Base-by-base conservation (phyloP, 2,888 invertebrate species). In the Chrysolina americana region DNA sequence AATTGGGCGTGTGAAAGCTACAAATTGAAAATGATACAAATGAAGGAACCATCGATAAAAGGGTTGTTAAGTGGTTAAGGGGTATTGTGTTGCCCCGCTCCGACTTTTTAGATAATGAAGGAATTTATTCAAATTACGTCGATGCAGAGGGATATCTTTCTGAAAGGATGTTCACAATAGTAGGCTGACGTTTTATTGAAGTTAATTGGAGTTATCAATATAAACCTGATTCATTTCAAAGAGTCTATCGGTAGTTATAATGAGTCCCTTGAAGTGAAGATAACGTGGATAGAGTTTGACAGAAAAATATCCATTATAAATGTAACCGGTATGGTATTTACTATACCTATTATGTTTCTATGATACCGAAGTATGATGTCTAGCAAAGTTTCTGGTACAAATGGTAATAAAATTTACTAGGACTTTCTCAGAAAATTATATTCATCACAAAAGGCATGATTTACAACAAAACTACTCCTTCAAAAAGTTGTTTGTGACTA, bases 51-150 rank as follows among this genome's bases (percentile, higher is more conserved):
- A 41, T 65, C 41, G 50, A 56, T 53, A 56, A 53, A 53, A 44
- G 73, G 73, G 69, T 64, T 73, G 69, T 69, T 56, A 73, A 73
- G 69, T 73, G 69, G 65, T 66, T 44, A 17, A 36, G 47, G 19
- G n/a, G 44, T 47, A 73, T 73, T 53, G 47, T 68, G 19, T 10
- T 17, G 17, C 59, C 36, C 15, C 41, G 53, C 28, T 23, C 2
- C 36, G 28, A 19, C 68, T 56, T 23, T 56, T 68, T 41, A 68
- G 68, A 68, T 68, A 68, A 19, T 23, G 15, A 23, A n/a, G 59
- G 59, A 59, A 28, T 59, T 23, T 59, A 59, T 59, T 59, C 11
- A 59, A 59, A 59, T 59, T 15, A 59, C 23, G 15, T 28, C 59
- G 59, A 59, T 10, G n/a, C 28, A 15, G 36, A 59, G 15, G 2